Percentiles rank a stretch among this genome's conserved stretches.
phyloP scores from a whole-genome alignment of 2,113 vertebrate species.

The Paramormyrops kingsleyae region DNA sequence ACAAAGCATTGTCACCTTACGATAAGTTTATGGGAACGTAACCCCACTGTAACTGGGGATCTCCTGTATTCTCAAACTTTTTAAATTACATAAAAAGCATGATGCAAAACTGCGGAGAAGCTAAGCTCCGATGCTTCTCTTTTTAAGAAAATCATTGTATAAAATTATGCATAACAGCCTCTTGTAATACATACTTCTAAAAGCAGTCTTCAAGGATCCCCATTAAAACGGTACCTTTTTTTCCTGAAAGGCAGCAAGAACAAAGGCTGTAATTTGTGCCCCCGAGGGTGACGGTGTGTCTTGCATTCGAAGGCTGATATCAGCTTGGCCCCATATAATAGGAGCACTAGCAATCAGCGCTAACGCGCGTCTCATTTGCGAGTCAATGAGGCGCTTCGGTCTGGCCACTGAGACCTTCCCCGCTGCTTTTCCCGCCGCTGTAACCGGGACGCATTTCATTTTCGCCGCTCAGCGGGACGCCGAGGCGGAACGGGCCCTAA shows the following conservation, averaged over 20 bases:
- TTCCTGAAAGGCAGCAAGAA: neutral
- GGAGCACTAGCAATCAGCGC: conserved; percentile 1
- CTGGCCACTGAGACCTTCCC: neutral
- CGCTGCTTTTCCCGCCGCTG: neutral
- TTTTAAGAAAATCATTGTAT: neutral
- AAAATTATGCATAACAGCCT: neutral
- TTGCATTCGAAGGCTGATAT: neutral
- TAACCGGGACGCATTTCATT: neutral
- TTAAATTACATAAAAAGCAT: neutral
- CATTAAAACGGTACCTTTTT: neutral
- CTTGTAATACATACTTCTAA: neutral
- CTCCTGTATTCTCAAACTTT: neutral
- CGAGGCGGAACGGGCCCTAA: neutral
- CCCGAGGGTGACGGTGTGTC: neutral
- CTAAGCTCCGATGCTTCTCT: neutral
- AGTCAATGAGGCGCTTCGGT: neutral
- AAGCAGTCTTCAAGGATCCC: neutral
- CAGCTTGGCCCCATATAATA: neutral
- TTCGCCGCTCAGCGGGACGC: neutral
- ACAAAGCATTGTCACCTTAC: neutral
- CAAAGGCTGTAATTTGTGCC: neutral
- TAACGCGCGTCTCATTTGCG: conserved; percentile 3
- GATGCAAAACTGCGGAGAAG: neutral
- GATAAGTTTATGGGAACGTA: too few species aligned
- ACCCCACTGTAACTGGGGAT: neutral